These are phyloP conservation scores for Aphaenogaster ashmeadi DNA, from an alignment of 1,140 invertebrate species.

Conservation along the genomic window DNA sequence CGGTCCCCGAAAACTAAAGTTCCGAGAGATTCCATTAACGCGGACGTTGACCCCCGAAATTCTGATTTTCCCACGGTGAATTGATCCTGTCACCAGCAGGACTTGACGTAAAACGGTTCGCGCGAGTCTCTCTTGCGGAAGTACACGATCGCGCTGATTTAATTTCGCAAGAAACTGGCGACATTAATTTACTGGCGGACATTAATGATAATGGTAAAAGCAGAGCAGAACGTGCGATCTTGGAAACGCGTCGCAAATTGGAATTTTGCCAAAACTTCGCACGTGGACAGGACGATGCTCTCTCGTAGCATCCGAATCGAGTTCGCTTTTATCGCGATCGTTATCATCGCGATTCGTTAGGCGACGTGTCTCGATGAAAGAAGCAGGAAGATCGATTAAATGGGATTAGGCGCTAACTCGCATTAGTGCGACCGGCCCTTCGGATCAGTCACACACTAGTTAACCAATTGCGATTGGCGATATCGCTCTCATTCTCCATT, in stretches of 20 bases:
- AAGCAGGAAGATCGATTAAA: neutral
- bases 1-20: neutral
- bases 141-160: neutral
- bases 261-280: slow-evolving; percentile 8
- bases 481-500: slow-evolving; percentile 37
- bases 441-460: slow-evolving; percentile 29
- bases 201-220: neutral
- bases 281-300: neutral
- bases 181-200: neutral
- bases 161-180: neutral
- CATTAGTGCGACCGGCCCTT: slow-evolving; percentile 14
- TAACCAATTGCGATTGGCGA: slow-evolving; percentile 36
- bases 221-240: neutral
- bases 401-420: slow-evolving; percentile 1
- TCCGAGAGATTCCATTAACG: slow-evolving; percentile 2
- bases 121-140: neutral
- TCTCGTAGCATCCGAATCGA: neutral
- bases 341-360: neutral
- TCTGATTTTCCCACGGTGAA: slow-evolving; percentile 14
- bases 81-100: neutral
- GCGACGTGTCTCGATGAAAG: neutral
- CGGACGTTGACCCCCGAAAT: slow-evolving; percentile 10
- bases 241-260: neutral
- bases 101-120: too few relatives aligned
- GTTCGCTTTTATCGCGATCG: neutral